Evolutionary conservation across 2,888 invertebrate genomes (phyloP).

Genomic region (Unio pictorum): DNA sequence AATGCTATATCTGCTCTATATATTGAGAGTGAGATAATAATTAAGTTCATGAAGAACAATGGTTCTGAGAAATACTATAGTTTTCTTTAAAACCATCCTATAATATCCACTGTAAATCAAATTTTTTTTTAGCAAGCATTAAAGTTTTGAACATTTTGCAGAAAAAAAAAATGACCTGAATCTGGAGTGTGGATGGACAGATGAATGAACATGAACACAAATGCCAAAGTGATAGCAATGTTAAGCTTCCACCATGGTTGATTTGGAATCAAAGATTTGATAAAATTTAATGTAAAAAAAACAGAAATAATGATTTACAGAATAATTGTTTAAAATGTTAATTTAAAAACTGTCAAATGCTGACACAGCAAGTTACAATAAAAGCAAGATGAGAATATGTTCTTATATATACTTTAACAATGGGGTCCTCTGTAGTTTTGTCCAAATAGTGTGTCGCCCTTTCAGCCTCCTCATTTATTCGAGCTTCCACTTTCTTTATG

Average conservation of each 20-base stretch:
- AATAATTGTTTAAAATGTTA: not conserved
- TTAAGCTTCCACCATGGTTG: not conserved
- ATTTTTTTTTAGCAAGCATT: too few species aligned
- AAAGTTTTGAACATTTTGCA: too few species aligned
- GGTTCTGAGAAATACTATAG: too few species aligned
- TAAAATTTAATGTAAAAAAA: not conserved
- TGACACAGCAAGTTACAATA: not conserved
- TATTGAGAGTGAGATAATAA: too few species aligned
- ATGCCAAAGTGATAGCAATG: too few species aligned
- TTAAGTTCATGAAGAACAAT: too few species aligned
- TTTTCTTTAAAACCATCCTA: too few species aligned
- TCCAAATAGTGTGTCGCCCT: conserved; percentile 98
- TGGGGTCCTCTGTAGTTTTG: conserved; percentile 94
- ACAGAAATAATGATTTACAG: not conserved
- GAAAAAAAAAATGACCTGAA: too few species aligned
- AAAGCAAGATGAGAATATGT: not conserved
- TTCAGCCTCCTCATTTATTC: conserved; percentile 97
- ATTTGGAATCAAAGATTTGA: not conserved
- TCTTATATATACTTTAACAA: conserved; percentile 81
- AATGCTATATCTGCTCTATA: too few species aligned
- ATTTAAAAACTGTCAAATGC: not conserved
- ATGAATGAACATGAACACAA: too few species aligned
- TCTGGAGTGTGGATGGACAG: too few species aligned
- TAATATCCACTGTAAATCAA: too few species aligned
- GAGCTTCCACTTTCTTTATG: conserved; percentile 97